phyloP scores from a whole-genome alignment of 2,797 vertebrate species.

The Cynopterus sphinx region DNA sequence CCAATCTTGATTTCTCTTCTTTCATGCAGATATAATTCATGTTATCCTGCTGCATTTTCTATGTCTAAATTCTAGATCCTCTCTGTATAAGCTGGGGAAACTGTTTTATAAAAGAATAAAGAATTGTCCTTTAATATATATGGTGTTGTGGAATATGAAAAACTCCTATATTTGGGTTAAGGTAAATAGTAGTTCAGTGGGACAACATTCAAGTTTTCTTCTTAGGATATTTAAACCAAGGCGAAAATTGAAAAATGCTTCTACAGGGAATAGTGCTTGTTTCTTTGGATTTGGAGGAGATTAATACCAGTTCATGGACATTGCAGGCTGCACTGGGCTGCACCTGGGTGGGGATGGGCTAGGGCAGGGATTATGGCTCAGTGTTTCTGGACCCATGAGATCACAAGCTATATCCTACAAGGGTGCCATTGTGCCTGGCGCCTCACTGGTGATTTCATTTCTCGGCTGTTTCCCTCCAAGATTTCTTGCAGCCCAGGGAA shows the following conservation, averaged over 20 bases:
- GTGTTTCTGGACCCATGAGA: constrained; percentile 39
- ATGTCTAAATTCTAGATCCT: background rate
- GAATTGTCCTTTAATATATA: background rate
- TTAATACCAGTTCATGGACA: background rate
- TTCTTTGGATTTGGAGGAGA: constrained; percentile 1
- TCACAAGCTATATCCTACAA: constrained; percentile 60
- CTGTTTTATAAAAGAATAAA: constrained; percentile 3
- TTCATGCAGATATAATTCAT: background rate
- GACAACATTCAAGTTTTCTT: background rate
- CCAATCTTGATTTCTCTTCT: background rate
- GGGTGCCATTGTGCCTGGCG: constrained; percentile 45
- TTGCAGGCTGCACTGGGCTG: background rate
- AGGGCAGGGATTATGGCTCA: background rate
- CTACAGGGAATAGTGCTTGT: background rate
- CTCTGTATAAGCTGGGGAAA: background rate
- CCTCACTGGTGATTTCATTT: constrained; percentile 79
- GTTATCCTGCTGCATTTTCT: background rate
- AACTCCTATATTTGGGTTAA: background rate
- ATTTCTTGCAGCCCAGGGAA: constrained; percentile 71
- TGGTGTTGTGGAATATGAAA: background rate
- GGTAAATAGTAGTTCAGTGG: background rate
- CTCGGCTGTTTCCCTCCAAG: constrained; percentile 59
- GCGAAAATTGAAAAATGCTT: background rate
- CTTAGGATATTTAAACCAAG: background rate
- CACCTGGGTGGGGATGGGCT: background rate